Percentiles rank a stretch among this genome's conserved stretches.
Conservation (phyloP, 2,888 invertebrate species). For the Trichopria drosophilae region DNA sequence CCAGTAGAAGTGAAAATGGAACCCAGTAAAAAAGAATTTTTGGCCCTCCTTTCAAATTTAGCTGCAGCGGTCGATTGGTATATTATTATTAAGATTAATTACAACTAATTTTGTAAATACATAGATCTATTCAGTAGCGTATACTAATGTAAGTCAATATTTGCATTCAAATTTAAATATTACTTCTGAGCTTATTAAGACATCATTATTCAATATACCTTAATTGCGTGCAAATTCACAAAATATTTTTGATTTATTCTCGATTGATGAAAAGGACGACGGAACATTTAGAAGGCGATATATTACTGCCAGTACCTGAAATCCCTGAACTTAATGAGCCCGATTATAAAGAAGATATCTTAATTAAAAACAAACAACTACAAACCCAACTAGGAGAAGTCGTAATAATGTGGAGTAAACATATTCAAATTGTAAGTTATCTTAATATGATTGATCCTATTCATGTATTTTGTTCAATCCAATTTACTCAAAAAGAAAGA, state of each 20-base stretch:
- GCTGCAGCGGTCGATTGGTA: constrained; percentile 49
- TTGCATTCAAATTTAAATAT: no score
- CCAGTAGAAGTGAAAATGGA: constrained; percentile 34
- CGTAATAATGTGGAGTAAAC: constrained; percentile 68
- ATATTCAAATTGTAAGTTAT: constrained; percentile 65
- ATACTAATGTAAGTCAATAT: no score
- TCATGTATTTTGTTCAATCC: no score
- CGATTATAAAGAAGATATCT: constrained; percentile 53
- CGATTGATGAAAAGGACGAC: constrained; percentile 74
- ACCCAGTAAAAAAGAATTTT: constrained; percentile 44
- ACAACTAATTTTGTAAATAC: no score
- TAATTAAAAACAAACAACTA: constrained; percentile 60
- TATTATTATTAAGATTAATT: no score
- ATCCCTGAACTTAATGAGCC: constrained; percentile 62
- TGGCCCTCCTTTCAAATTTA: constrained; percentile 45
- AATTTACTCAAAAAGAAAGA: no score
- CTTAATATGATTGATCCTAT: no score
- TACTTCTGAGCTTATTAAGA: no score
- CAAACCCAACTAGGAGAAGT: constrained; percentile 66
- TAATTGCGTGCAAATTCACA: no score
- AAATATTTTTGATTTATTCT: no score
- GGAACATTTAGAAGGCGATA: constrained; percentile 76
- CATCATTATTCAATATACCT: no score
- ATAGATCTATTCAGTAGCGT: no score
- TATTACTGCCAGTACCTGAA: constrained; percentile 67